Base-by-base conservation (phyloP, 2,888 invertebrate genomes). In the Myopa testacea region DNA sequence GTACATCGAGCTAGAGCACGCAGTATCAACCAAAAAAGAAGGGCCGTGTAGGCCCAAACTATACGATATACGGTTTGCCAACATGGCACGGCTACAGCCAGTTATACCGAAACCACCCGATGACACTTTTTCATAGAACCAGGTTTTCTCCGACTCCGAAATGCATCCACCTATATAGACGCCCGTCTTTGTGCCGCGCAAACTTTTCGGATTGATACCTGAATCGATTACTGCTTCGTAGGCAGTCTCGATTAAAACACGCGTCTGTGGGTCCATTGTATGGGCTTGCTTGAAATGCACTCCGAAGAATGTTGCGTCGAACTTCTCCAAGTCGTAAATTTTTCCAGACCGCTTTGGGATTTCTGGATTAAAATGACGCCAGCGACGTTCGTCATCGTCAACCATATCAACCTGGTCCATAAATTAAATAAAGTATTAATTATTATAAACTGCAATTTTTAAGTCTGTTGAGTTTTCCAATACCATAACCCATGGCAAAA, bases 1-100 rank as follows among this genome's bases (percentile, higher is more conserved):
- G 83, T 95, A 93, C 82, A 97, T 91, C 10, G 97, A 95, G 76
- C 98, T 98, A n/a, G 97, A 97, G 88, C 98, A 98, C 0, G 98
- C 98, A 0, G 98, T 96, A 89, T 98, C 98, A 12, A 96, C 91
- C 0, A 95, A 92, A 90, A 94, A 95, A 6, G 97, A 96, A 0
- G 98, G 98, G 0, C 98, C 97, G 83, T 94, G 94, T 19, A 96
- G 91, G 40, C 97, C 97, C 80, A 98, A 91, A 90, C 94, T 94
- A 88, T 95, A 98, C 1, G 97, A 97, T 81, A 98, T 92, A 75
- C 97, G 92, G 89, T 97, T 96, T 16, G 97, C 95, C 86, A 97
- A 92, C 96, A 98, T 97, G 5, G 96, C 96, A 80, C 97, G 93
- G 82, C 96, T 95, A 89, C 96, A 96, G 58, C 98, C 90, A 4